Percentiles rank a stretch among this genome's conserved stretches.
Evolutionary conservation across 2,797 vertebrate genomes (phyloP).

Genomic region (Galaxias olidus): DNA sequence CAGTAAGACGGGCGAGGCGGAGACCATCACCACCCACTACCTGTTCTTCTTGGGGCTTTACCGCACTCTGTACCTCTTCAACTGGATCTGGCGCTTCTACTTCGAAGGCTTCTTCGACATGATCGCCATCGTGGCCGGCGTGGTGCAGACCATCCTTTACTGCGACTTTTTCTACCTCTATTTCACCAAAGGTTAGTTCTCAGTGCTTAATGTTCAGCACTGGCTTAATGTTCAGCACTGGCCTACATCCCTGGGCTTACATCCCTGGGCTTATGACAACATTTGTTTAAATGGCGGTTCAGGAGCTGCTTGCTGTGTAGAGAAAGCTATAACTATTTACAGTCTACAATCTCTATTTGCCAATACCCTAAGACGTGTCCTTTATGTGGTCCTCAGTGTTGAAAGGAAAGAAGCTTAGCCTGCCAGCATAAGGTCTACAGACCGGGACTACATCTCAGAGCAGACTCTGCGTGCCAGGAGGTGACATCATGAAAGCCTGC

Average conservation of each 20-base stretch:
- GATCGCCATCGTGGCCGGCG: constrained; percentile 95
- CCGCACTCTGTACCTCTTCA: constrained; percentile 94
- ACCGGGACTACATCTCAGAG: constrained; percentile 77
- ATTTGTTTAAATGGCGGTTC: neutral
- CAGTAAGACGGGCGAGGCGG: constrained; percentile 97
- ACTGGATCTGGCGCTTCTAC: constrained; percentile 99
- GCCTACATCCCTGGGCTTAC: too few species aligned
- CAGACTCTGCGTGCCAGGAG: constrained; percentile 81
- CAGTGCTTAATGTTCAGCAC: neutral
- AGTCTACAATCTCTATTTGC: neutral
- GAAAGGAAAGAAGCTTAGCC: constrained; percentile 99
- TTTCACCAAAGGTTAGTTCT: constrained; percentile 92
- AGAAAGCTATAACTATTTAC: too few species aligned
- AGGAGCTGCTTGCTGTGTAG: too few species aligned
- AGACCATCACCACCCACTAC: constrained; percentile 99
- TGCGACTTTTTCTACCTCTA: constrained; percentile 99
- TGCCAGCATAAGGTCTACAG: constrained; percentile 91
- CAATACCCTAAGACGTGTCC: constrained; percentile 9
- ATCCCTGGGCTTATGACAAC: neutral
- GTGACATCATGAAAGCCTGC: constrained; percentile 76
- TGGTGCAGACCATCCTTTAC: constrained; percentile 97
- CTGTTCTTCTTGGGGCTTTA: constrained; percentile 97
- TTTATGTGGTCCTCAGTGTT: constrained; percentile 77
- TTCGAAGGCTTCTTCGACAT: constrained; percentile 98
- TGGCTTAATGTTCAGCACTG: too few species aligned